Evolutionary conservation across 2,888 invertebrate species (phyloP), one percentile per base, ranked within the genome.

Genomic region (Aleiodes testaceus): DNA sequence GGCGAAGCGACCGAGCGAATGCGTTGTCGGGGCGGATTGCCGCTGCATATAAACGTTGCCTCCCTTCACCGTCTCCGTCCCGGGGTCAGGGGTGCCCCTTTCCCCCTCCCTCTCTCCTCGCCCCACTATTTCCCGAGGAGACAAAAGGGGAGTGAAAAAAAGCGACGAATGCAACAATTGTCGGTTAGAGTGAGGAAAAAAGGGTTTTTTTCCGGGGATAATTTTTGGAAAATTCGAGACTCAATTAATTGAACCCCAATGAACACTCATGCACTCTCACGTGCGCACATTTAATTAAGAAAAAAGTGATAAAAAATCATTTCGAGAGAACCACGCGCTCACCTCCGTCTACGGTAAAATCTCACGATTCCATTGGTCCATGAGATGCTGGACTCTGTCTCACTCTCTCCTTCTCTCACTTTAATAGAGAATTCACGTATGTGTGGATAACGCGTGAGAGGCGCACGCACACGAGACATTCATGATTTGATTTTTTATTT

Each of bases 11-110:
- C 84, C 85, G 85, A 87, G 86, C 86, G 87, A 87, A 87, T 87
- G 87, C 85, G 86, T 80, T 82, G 80, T 83, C 82, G 80, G 87
- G 86, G 87, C 87, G 83, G 83, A 82, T 85, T 82, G 84, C 80
- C 77, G 82, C 80, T 79, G 85, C 85, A 84, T 87, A 87, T 87
- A 87, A 87, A 86, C 86, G 87, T 85, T 86, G 82, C 86, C 86
- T 87, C 87, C 87, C 87, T 87, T 87, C 87, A 87, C 87, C 82
- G 83, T 5, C 77, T 70, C 78, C 75, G 76, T 71, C 77, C 79
- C 83, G 84, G 84, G 85, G 86, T 86, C 85, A 86, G 87, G 86
- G 86, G 86, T 86, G 85, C 85, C 86, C 87, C 86, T 85, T 83
- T 83, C 82, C 81, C 77, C 74, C 7, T 70, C 66, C 9, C 36